Percentiles rank a stretch among this genome's conserved stretches.
Conservation (phyloP, 2,888 invertebrate genomes). For the Exocentrus adspersus region DNA sequence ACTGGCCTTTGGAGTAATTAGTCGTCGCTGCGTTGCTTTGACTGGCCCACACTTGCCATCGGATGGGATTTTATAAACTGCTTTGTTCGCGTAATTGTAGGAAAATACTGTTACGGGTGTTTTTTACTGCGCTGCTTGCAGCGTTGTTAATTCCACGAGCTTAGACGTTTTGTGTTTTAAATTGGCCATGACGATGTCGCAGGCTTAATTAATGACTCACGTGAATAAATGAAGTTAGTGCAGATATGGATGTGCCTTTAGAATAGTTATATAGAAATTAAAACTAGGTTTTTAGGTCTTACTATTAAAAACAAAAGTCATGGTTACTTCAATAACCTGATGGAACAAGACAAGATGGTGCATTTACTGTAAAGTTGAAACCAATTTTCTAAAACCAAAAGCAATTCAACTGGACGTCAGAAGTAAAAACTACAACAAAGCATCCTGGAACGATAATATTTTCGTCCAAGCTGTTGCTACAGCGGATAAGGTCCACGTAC, state of each 20-base stretch:
- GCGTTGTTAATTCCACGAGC: slow-evolving; percentile 39
- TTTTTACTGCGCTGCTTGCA: slow-evolving; percentile 44
- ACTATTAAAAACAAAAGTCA: background rate
- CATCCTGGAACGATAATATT: background rate
- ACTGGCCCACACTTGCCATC: slow-evolving; percentile 45
- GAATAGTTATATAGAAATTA: too few relatives aligned
- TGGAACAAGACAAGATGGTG: too few relatives aligned
- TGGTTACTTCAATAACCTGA: too few relatives aligned
- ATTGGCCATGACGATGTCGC: slow-evolving; percentile 21
- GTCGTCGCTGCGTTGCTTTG: slow-evolving; percentile 45
- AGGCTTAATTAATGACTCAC: slow-evolving; percentile 18
- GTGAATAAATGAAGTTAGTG: background rate
- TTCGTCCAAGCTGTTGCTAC: background rate
- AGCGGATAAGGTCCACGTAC: slow-evolving; percentile 5
- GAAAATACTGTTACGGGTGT: slow-evolving; percentile 43
- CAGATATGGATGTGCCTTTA: background rate
- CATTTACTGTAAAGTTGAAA: too few relatives aligned
- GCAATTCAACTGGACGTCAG: background rate
- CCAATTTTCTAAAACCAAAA: too few relatives aligned
- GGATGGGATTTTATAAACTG: slow-evolving; percentile 53
- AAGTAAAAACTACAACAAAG: background rate
- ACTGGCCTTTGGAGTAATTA: slow-evolving; percentile 56
- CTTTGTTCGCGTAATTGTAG: slow-evolving; percentile 45
- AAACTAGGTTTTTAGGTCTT: background rate
- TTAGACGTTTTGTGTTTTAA: slow-evolving; percentile 35